A percentile compares a stretch with the other conserved stretches of the same genome.
Conservation (phyloP, 2,888 invertebrate genomes). For the Stenotaenia linearis region DNA sequence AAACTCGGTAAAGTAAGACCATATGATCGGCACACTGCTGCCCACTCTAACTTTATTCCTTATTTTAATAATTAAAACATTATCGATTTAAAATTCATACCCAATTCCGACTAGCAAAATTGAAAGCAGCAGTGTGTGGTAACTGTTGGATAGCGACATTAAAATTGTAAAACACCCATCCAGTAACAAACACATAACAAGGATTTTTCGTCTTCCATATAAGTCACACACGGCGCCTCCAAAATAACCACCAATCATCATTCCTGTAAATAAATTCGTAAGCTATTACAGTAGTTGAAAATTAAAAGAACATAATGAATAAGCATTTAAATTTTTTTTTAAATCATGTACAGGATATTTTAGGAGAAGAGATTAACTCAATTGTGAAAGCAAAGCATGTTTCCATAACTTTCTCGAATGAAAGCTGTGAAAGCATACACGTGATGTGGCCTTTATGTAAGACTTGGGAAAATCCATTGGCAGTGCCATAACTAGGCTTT, state of each 20-base stretch:
- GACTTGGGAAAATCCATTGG: too few relatives aligned
- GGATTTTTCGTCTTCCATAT: constrained; percentile 76
- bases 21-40: constrained; percentile 86
- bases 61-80: background rate
- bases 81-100: background rate
- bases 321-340: too few relatives aligned
- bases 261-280: constrained; percentile 54
- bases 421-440: too few relatives aligned
- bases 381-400: too few relatives aligned
- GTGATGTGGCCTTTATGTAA: too few relatives aligned
- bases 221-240: constrained; percentile 90
- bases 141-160: background rate
- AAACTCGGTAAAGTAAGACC: constrained; percentile 92
- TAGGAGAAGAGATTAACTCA: too few relatives aligned
- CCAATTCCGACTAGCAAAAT: constrained; percentile 14
- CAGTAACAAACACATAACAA: constrained; percentile 82
- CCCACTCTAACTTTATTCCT: constrained; percentile 60
- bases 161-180: constrained; percentile 73
- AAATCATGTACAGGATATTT: too few relatives aligned
- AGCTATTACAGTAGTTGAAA: background rate
- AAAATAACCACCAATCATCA: constrained; percentile 90
- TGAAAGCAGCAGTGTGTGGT: background rate
- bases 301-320: too few relatives aligned
- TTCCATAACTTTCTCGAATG: too few relatives aligned
- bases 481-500: too few relatives aligned